phyloP scores from a whole-genome alignment of 2,797 vertebrate genomes.

The Luscinia megarhynchos region DNA sequence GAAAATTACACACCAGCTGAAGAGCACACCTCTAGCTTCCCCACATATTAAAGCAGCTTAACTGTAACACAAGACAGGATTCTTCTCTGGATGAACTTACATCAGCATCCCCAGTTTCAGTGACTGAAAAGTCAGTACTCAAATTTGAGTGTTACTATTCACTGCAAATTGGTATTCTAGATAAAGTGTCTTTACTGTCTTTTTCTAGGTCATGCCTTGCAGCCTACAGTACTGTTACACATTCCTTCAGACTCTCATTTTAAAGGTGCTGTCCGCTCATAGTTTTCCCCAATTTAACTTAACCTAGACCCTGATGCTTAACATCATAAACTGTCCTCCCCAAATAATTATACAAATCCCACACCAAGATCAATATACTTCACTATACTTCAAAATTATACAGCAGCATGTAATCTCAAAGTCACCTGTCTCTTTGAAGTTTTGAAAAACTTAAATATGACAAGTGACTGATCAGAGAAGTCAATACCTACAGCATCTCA shows the following conservation, averaged over 20 bases:
- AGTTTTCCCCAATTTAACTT: background rate
- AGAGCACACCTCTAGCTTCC: background rate
- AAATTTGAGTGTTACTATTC: background rate
- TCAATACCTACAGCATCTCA: background rate
- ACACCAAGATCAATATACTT: background rate
- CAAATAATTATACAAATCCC: background rate
- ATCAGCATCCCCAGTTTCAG: background rate
- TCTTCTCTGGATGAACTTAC: background rate
- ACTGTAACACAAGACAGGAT: background rate
- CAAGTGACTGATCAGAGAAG: background rate
- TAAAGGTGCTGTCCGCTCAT: background rate
- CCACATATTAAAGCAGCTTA: background rate
- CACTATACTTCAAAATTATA: background rate
- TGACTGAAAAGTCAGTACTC: background rate
- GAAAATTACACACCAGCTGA: background rate
- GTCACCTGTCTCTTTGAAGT: background rate
- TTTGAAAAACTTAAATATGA: background rate
- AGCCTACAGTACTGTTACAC: background rate
- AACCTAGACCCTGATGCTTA: background rate
- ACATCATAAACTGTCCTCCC: background rate
- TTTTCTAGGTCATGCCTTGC: background rate
- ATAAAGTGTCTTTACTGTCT: background rate
- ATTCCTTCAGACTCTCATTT: background rate
- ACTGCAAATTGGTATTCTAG: background rate
- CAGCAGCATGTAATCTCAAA: background rate